Percentiles rank a stretch among this genome's conserved stretches.
Evolutionary conservation across 2,113 vertebrate genomes (phyloP).

Genomic region (Lagopus muta): DNA sequence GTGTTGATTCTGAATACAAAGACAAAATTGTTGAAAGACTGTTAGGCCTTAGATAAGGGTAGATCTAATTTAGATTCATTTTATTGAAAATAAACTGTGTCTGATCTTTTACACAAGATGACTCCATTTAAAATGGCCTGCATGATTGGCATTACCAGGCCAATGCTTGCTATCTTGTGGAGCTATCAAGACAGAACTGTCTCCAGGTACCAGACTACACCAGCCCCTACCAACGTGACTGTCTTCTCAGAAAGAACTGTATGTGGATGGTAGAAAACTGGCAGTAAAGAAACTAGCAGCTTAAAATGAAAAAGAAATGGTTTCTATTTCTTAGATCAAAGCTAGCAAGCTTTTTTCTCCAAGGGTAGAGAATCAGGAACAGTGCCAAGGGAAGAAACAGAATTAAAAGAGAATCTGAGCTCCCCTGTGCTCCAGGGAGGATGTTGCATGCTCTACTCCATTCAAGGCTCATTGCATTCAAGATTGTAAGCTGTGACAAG

Average conservation of each 20-base stretch:
- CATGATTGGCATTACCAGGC: neutral
- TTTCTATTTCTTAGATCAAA: neutral
- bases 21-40: neutral
- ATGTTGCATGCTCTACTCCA: neutral
- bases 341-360: neutral
- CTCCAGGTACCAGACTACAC: neutral
- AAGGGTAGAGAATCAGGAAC: neutral
- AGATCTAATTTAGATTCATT: neutral
- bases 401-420: neutral
- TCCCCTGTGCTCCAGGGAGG: neutral
- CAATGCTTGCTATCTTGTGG: neutral
- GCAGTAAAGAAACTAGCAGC: neutral
- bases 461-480: neutral
- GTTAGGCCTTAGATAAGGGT: neutral
- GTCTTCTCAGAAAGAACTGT: neutral
- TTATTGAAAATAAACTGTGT: neutral
- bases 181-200: neutral
- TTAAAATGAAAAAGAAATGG: neutral
- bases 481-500: neutral
- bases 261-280: neutral
- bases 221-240: fast-evolving
- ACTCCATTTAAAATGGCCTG: neutral
- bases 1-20: neutral
- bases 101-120: neutral
- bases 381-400: neutral